phyloP scores from a whole-genome alignment of 2,797 vertebrate species.

The Hipposideros larvatus region DNA sequence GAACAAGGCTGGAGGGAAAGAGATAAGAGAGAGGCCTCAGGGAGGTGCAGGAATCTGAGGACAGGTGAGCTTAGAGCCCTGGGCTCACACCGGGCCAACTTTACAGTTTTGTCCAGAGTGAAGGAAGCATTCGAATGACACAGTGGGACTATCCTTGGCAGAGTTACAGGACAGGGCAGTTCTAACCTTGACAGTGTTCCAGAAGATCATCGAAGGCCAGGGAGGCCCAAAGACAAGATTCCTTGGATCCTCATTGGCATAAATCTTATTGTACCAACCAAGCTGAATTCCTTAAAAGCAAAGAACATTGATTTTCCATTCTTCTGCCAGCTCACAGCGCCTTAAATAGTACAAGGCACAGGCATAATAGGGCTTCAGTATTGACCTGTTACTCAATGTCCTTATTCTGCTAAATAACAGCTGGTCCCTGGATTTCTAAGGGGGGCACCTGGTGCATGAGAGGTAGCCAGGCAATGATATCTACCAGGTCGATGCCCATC shows the following conservation, averaged over 20 bases:
- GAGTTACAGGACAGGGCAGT: background rate
- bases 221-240: background rate
- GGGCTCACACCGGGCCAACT: background rate
- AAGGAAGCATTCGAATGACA: background rate
- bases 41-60: background rate
- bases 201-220: background rate
- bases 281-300: constrained; percentile 17
- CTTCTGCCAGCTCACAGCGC: background rate
- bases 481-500: background rate
- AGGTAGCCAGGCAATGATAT: background rate
- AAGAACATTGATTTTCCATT: background rate
- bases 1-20: background rate
- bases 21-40: background rate
- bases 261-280: background rate
- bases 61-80: background rate
- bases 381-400: background rate
- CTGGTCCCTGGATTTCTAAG: background rate
- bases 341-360: background rate
- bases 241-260: background rate
- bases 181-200: background rate
- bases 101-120: background rate
- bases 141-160: background rate
- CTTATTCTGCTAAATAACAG: background rate
- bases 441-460: background rate
- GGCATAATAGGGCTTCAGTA: background rate